Base-by-base conservation (phyloP, 2,797 vertebrate species). In the Lateolabrax maculatus region DNA sequence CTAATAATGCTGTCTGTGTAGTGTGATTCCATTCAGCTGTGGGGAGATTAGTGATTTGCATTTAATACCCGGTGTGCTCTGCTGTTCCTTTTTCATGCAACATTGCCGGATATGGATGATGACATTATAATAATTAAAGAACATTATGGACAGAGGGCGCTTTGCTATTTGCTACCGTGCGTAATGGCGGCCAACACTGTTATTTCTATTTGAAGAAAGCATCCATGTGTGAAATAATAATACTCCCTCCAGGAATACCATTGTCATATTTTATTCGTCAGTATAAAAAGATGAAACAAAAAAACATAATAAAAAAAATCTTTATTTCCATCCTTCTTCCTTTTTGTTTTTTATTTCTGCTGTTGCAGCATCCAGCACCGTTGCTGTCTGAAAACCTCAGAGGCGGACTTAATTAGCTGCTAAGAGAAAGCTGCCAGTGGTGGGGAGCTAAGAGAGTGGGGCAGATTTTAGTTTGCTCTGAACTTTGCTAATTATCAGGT, bases 401-500 rank as follows among this genome's bases (percentile, higher is more conserved):
- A 95, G 94, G 94, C 92, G 84, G 94, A 93, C 94, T 96, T 97
- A 95, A 96, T 96, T 95, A 96, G 95, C 94, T 95, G 94, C 95
- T 94, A 94, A 94, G 93, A 96, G 93, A 94, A 95, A 93, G 92
- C 93, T 94, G 93, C 94, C 92, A 92, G 92, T 90, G 91, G 91
- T 84, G 84, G 90, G 93, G 89, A 91, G 86, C 90, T 81, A 61
- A 89, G 90, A 88, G 93, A 93, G 87, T 48, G 76, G 90, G 87
- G 85, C 90, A 87, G 89, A 94, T 94, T 96, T 93, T 93, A 93
- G 93, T 95, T 93, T 92, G 93, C 92, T 94, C 91, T 93, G 92
- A 96, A 95, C 95, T 95, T 96, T 94, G 93, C 95, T 96, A 96
- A 96, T 96, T 96, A 96, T 95, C 94, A 95, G 95, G 93, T 95